Percentiles rank a stretch among this genome's conserved stretches.
Conservation (phyloP, 2,888 invertebrate genomes). For the Seira ritae region DNA sequence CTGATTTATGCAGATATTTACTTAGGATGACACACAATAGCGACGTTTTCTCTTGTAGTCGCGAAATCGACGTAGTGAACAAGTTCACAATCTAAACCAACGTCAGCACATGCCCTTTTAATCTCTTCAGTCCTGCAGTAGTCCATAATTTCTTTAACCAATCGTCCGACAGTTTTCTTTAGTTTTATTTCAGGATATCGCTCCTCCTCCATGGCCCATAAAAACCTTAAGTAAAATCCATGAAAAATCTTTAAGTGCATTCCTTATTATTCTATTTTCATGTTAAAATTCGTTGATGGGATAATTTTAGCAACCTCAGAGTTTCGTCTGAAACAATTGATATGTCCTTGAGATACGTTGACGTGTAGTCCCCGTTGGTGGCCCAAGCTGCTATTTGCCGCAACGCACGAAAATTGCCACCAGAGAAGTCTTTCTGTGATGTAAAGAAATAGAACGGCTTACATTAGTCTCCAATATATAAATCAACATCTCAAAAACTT, state of each 20-base stretch:
- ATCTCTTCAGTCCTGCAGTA: conserved; percentile 57
- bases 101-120: conserved; percentile 27
- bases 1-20: not conserved
- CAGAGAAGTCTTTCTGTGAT: conserved; percentile 22
- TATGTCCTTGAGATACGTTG: conserved; percentile 35
- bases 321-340: not conserved
- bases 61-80: conserved; percentile 58
- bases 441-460: not conserved
- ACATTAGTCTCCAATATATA: not conserved
- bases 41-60: conserved; percentile 69
- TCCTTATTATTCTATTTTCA: too few species aligned
- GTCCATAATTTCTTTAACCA: conserved; percentile 69
- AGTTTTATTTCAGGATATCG: conserved; percentile 34
- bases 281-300: not conserved
- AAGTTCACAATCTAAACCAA: conserved; percentile 31
- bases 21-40: conserved; percentile 58
- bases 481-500: too few species aligned
- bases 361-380: conserved; percentile 81
- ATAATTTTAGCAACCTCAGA: not conserved
- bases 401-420: conserved; percentile 83
- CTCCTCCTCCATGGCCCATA: conserved; percentile 23
- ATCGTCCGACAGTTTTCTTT: conserved; percentile 58
- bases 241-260: too few species aligned
- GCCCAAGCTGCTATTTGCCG: conserved; percentile 93
- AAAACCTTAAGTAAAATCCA: not conserved